Base-by-base conservation (phyloP, 2,113 vertebrate genomes). In the Romanogobio albipinnatus region DNA sequence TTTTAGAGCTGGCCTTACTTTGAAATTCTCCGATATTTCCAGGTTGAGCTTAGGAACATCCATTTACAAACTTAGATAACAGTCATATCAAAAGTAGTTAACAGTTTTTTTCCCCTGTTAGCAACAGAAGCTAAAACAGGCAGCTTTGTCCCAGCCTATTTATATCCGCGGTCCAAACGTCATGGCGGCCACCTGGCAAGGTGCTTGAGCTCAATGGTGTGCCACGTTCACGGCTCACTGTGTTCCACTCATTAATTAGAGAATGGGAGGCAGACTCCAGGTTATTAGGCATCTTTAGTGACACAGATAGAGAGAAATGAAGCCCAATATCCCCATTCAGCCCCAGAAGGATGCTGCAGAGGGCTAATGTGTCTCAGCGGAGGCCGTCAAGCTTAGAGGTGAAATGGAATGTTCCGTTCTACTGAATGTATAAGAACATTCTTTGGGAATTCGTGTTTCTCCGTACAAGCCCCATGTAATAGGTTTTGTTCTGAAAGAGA, bases 171-270 rank as follows among this genome's bases (percentile, higher is more conserved):
- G 84, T n/a, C 53, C 59, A 53, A 75, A 74, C 13, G 53, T 85
- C 24, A 66, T 4, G n/a, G 9, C 47, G 9, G 33, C 77, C 80
- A 82, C 74, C 79, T 75, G 77, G 75, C 24, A 22, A 82, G 74
- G 82, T 43, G 43, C 66, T 79, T 29, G 19, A 51, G 84, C 59
- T 86, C 79, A 47, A 66, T 83, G 74, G n/a, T 49, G 58, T 19
- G 53, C 47, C 22, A 9, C 68, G 56, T 73, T 81, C 75, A 86
- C 15, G 8, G 26, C 75, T 80, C 71, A 43, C 33, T 59, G 51
- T 75, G 29, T 58, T 68, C 43, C 39, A 56, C 58, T 68, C 73
- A 53, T 87, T 85, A 36, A 82, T 87, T 82, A 82, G 80, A 82
- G 51, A 82, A 66, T 39, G 24, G 29, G 45, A 78, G 61, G 36